Percentiles rank a stretch among this genome's conserved stretches.
Conservation (phyloP, 1,140 invertebrate genomes). For the Aphis gossypii region DNA sequence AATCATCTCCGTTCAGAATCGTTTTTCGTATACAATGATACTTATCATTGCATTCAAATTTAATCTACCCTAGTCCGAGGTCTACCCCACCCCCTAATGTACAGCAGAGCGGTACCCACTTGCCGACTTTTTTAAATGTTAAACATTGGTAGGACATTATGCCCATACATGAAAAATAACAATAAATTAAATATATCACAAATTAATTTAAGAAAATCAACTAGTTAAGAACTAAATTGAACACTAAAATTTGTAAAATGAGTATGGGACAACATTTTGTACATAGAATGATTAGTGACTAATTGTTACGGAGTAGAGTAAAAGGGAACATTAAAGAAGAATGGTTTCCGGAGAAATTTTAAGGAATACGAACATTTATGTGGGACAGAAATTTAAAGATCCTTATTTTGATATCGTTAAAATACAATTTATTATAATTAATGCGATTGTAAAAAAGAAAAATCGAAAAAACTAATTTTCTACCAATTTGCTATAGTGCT, state of each 20-base stretch:
- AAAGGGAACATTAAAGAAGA: background rate
- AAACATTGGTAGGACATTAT: too few species aligned
- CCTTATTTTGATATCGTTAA: background rate
- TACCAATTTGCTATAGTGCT: background rate
- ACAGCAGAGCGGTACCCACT: too few species aligned
- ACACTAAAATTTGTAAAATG: background rate
- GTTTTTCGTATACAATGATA: too few species aligned
- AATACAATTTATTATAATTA: constrained; percentile 11
- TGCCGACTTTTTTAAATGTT: too few species aligned
- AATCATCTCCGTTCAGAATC: too few species aligned
- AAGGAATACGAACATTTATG: background rate
- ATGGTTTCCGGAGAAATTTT: background rate
- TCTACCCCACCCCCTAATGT: too few species aligned
- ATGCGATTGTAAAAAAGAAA: background rate
- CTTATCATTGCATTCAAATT: too few species aligned
- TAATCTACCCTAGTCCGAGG: too few species aligned
- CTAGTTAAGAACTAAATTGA: background rate
- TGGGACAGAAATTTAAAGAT: background rate
- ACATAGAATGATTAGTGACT: background rate
- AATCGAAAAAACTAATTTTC: background rate
- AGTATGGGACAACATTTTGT: background rate
- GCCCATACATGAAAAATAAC: too few species aligned
- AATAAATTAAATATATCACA: background rate
- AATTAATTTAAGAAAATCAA: background rate
- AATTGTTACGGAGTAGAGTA: background rate